Percentiles rank a stretch among this genome's conserved stretches.
These are phyloP conservation scores for Phenacoccus solenopsis DNA, from an alignment of 1,140 invertebrate genomes.

Conservation along the genomic window DNA sequence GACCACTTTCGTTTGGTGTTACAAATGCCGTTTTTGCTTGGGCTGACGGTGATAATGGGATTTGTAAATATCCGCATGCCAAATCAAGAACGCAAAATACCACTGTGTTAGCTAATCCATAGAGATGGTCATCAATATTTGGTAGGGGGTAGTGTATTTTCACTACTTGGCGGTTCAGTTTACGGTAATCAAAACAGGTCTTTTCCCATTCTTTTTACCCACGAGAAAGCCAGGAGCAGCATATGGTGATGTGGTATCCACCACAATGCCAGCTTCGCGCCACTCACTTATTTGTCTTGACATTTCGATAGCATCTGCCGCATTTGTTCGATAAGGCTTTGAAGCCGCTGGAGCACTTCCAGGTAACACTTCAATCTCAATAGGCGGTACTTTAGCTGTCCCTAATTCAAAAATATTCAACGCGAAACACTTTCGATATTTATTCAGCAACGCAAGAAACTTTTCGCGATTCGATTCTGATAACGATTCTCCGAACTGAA, in stretches of 20 bases:
- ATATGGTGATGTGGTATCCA: slow-evolving; percentile 4
- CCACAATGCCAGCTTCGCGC: not conserved
- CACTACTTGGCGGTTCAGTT: slow-evolving; percentile 33
- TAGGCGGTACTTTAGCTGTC: not conserved
- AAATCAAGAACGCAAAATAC: slow-evolving; percentile 39
- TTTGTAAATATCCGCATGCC: slow-evolving; percentile 34
- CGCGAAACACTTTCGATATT: not conserved
- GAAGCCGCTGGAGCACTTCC: not conserved
- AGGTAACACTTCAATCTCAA: not conserved
- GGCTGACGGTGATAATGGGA: slow-evolving; percentile 26
- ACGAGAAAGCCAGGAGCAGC: not conserved
- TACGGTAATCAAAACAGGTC: slow-evolving; percentile 31
- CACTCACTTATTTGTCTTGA: not conserved
- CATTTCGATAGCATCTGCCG: not conserved
- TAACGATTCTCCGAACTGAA: not conserved
- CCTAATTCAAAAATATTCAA: too few relatives aligned
- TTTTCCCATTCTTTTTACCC: not conserved
- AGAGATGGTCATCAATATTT: slow-evolving; percentile 36
- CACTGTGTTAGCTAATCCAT: slow-evolving; percentile 34
- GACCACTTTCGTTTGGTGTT: slow-evolving; percentile 18
- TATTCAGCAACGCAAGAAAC: not conserved
- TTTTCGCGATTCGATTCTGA: not conserved
- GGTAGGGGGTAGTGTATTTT: slow-evolving; percentile 40
- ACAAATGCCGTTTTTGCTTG: slow-evolving; percentile 29
- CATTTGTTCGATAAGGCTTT: not conserved